Conservation (phyloP, 1,140 invertebrate species). For the Lasaia peninsularis region DNA sequence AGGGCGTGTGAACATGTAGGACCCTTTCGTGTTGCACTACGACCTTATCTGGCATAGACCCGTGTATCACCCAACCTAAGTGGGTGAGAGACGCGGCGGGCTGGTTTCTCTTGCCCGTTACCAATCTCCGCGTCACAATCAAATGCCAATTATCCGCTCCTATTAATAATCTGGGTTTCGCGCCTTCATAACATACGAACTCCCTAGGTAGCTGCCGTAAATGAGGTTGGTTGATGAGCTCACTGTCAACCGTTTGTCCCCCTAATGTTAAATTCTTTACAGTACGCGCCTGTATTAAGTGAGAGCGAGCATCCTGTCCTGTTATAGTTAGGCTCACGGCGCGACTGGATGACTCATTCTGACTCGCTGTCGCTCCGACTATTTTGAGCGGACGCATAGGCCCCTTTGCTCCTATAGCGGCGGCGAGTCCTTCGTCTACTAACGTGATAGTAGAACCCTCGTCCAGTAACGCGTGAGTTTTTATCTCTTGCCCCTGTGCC, state of each 20-base stretch:
- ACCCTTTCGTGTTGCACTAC: neutral
- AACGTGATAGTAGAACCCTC: slow-evolving; percentile 16
- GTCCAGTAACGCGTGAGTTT: slow-evolving; percentile 17
- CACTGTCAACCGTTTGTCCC: neutral
- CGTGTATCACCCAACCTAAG: slow-evolving; percentile 19
- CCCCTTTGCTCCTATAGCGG: neutral
- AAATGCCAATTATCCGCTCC: slow-evolving; percentile 24
- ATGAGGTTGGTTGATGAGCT: neutral
- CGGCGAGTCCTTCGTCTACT: neutral
- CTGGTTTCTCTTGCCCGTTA: slow-evolving; percentile 11
- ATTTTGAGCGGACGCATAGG: slow-evolving; percentile 2
- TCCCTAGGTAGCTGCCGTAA: neutral
- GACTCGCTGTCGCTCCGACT: neutral
- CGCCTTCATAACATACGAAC: slow-evolving; percentile 6
- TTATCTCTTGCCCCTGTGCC: neutral
- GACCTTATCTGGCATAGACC: neutral
- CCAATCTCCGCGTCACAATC: slow-evolving; percentile 17
- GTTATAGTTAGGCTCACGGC: neutral
- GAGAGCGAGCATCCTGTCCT: neutral
- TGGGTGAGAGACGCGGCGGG: slow-evolving; percentile 22
- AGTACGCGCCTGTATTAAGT: neutral
- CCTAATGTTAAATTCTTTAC: neutral
- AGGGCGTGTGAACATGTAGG: too few relatives aligned
- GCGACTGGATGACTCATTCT: neutral
- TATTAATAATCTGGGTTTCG: slow-evolving; percentile 13